These are phyloP conservation scores for Hippocampus zosterae DNA, from an alignment of 2,113 vertebrate genomes.

Conservation along the genomic window DNA sequence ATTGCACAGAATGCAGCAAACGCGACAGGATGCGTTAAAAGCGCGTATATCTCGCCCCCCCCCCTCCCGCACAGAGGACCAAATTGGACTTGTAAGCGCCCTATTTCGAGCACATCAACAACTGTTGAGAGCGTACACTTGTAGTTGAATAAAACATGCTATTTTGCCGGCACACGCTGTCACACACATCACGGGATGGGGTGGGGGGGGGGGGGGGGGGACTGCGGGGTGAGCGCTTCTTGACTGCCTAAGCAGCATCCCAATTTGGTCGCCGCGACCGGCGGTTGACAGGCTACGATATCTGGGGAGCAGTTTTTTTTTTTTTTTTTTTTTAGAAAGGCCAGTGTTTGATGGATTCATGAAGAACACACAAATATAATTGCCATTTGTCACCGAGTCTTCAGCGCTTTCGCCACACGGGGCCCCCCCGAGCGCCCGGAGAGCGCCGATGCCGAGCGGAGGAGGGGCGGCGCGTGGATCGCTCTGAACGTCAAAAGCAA, in stretches of 20 bases:
- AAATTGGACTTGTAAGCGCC: constrained; percentile 72
- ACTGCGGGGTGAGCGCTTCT: constrained; percentile 72
- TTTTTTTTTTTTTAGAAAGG: constrained; percentile 62
- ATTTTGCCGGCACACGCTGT: constrained; percentile 74
- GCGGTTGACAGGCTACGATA: constrained; percentile 77
- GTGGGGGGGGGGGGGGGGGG: too few species aligned
- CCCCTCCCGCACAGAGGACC: constrained; percentile 26
- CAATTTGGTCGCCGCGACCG: constrained; percentile 76
- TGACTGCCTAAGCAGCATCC: constrained; percentile 78
- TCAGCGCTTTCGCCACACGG: constrained; percentile 67
- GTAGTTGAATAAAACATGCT: constrained; percentile 80
- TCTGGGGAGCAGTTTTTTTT: constrained; percentile 67
- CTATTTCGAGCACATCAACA: constrained; percentile 75
- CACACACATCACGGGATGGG: constrained; percentile 76
- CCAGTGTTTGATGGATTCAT: constrained; percentile 81
- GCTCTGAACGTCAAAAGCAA: constrained; percentile 73
- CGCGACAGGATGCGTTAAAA: constrained; percentile 63
- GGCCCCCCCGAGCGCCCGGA: constrained; percentile 50
- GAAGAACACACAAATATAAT: constrained; percentile 84
- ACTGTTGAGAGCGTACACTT: constrained; percentile 78
- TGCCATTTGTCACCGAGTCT: constrained; percentile 80
- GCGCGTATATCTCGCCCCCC: constrained; percentile 35
- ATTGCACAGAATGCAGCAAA: constrained; percentile 32
- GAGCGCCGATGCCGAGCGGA: constrained; percentile 35
- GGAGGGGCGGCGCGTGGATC: constrained; percentile 20